phyloP scores from a whole-genome alignment of 2,888 invertebrate species.

The Lithophane socia region DNA sequence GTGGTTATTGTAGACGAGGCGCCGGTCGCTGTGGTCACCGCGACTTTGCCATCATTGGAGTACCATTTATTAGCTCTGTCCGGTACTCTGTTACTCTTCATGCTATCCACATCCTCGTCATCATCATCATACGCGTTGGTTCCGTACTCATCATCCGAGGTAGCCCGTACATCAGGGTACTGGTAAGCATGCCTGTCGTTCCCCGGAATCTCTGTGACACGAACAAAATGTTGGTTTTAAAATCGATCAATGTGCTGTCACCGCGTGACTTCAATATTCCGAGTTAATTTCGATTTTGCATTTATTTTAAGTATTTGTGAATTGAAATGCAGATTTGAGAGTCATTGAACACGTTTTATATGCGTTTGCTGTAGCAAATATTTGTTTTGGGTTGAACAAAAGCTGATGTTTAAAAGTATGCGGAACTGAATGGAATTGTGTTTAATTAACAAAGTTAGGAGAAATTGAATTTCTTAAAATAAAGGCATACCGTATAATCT shows the following conservation, averaged over 20 bases:
- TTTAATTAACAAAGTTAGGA: slow-evolving; percentile 45
- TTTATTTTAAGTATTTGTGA: slow-evolving; percentile 54
- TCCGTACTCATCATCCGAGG: slow-evolving; percentile 86
- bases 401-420: slow-evolving; percentile 35
- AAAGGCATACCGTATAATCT: slow-evolving; percentile 94
- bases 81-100: slow-evolving; percentile 86
- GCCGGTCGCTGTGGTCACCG: slow-evolving; percentile 73
- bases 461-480: slow-evolving; percentile 36
- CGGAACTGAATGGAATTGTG: slow-evolving; percentile 33
- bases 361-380: slow-evolving; percentile 44
- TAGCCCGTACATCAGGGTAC: slow-evolving; percentile 83
- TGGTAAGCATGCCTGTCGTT: slow-evolving; percentile 86
- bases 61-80: slow-evolving; percentile 89
- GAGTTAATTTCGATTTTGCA: slow-evolving; percentile 52
- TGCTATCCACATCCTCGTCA: slow-evolving; percentile 75
- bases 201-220: slow-evolving; percentile 86
- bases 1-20: slow-evolving; percentile 67
- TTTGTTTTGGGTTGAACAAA: slow-evolving; percentile 25
- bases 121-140: slow-evolving; percentile 85
- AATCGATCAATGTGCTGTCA: slow-evolving; percentile 31
- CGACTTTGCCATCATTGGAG: slow-evolving; percentile 84
- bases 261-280: slow-evolving; percentile 40
- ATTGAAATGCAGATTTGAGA: slow-evolving; percentile 61
- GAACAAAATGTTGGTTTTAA: slow-evolving; percentile 53
- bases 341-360: slow-evolving; percentile 51